Evolutionary conservation across 2,888 invertebrate species (phyloP).

Genomic region (Onthophagus sagittarius): DNA sequence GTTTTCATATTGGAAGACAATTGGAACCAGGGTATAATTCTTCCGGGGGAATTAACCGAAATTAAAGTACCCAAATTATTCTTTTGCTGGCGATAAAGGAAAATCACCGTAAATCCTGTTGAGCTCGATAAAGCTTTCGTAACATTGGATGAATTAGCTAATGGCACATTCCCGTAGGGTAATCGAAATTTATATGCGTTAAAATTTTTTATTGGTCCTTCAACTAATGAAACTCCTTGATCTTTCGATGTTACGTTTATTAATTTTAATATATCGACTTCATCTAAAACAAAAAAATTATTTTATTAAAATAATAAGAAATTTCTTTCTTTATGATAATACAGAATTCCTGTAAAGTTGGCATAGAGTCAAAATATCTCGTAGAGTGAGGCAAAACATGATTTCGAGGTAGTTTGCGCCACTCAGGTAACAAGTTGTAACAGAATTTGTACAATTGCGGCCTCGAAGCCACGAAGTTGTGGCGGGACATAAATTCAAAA

Average conservation of each 20-base stretch:
- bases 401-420: neutral
- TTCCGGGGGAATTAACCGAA: conserved; percentile 48
- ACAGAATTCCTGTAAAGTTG: neutral
- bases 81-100: conserved; percentile 48
- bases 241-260: conserved; percentile 47
- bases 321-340: neutral
- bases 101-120: conserved; percentile 46
- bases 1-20: conserved; percentile 47
- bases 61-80: conserved; percentile 48
- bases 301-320: neutral
- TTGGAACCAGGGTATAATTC: conserved; percentile 49
- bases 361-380: neutral
- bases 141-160: conserved; percentile 44
- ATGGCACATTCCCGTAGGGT: conserved; percentile 46
- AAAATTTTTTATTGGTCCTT: conserved; percentile 46
- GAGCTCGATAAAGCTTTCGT: conserved; percentile 42
- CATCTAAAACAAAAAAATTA: conserved; percentile 37
- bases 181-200: conserved; percentile 50
- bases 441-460: conserved; percentile 5
- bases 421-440: neutral
- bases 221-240: conserved; percentile 47
- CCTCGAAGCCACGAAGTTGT: neutral
- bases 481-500: neutral
- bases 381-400: neutral
- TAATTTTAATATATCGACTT: conserved; percentile 46